Evolutionary conservation across 2,797 vertebrate species (phyloP).

Genomic region (Rhinoraja longicauda): DNA sequence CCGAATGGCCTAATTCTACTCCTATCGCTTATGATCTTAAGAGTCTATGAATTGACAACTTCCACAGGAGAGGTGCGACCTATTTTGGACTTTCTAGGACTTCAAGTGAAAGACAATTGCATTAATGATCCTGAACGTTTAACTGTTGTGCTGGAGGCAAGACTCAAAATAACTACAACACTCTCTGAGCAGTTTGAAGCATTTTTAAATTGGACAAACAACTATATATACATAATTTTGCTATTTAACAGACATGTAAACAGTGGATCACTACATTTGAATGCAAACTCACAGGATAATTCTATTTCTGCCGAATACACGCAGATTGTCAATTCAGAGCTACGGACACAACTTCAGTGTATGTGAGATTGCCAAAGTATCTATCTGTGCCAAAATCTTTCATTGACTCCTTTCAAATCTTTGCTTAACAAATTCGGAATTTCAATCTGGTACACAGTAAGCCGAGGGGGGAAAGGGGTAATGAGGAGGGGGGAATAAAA

Average conservation of each 20-base stretch:
- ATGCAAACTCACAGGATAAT: not conserved
- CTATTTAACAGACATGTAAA: not conserved
- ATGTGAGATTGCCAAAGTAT: not conserved
- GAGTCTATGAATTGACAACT: not conserved
- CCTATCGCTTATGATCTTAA: not conserved
- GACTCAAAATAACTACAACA: not conserved
- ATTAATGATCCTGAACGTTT: conserved; percentile 27
- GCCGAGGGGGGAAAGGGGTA: not conserved
- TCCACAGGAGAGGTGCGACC: conserved; percentile 24
- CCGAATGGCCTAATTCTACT: too few relatives aligned
- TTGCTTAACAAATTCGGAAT: not conserved
- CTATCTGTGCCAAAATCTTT: not conserved
- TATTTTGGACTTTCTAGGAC: not conserved
- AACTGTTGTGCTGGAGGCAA: too few relatives aligned
- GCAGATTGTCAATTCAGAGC: not conserved
- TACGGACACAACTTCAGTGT: not conserved
- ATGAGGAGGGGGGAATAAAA: not conserved
- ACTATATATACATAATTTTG: not conserved
- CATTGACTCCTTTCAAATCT: not conserved
- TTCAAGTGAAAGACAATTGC: not conserved
- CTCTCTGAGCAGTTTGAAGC: not conserved
- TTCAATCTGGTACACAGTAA: not conserved
- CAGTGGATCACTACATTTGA: not conserved
- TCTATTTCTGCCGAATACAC: not conserved
- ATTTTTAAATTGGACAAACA: not conserved